phyloP scores from a whole-genome alignment of 2,888 invertebrate species.

The Minunthozetes semirufus region DNA sequence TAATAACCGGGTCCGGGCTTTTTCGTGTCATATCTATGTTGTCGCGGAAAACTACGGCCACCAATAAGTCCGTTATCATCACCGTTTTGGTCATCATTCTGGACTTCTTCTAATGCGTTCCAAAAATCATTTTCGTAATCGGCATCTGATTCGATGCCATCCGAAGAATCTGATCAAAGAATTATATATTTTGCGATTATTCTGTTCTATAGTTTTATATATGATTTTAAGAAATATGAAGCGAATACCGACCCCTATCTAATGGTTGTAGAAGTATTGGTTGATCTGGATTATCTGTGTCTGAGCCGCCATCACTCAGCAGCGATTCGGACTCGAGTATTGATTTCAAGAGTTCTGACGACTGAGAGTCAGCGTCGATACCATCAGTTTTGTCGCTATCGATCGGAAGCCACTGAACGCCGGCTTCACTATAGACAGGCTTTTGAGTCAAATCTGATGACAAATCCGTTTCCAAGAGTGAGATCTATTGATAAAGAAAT shows the following conservation, averaged over 20 bases:
- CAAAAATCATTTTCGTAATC: neutral
- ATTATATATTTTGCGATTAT: too few relatives aligned
- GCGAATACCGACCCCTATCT: neutral
- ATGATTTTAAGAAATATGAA: neutral
- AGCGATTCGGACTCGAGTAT: neutral
- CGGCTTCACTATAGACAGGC: constrained; percentile 37
- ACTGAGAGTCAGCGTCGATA: constrained; percentile 4
- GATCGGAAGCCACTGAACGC: constrained; percentile 38
- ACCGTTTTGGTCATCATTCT: constrained; percentile 11
- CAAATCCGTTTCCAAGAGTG: constrained; percentile 31
- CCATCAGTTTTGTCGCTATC: constrained; percentile 20
- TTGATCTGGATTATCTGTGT: neutral
- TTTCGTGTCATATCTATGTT: constrained; percentile 84
- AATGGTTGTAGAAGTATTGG: neutral
- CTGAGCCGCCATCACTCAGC: neutral
- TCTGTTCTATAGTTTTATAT: too few relatives aligned
- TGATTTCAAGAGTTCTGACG: constrained; percentile 7
- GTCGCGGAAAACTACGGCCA: constrained; percentile 61
- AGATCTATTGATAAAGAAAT: neutral
- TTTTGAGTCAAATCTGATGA: constrained; percentile 37
- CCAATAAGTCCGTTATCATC: too few relatives aligned
- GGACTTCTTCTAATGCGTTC: constrained; percentile 19
- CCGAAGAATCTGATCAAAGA: neutral
- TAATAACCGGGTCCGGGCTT: constrained; percentile 83
- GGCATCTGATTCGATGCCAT: neutral